phyloP scores from a whole-genome alignment of 2,888 invertebrate genomes.

The Drosophila basisetae region DNA sequence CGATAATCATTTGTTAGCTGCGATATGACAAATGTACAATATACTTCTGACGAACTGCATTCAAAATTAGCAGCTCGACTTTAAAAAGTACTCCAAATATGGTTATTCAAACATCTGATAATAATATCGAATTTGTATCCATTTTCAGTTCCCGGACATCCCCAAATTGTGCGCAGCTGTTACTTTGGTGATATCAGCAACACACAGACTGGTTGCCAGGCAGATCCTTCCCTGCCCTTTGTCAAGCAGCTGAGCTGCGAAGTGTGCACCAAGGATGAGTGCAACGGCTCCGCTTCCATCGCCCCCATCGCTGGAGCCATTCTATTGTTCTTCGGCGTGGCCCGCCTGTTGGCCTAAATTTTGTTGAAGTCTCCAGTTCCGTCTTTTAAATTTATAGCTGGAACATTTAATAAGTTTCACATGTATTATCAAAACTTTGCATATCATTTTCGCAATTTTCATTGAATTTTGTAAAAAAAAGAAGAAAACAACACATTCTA shows the following conservation, averaged over 20 bases:
- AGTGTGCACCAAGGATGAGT: slow-evolving; percentile 79
- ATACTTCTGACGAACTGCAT: slow-evolving; percentile 3
- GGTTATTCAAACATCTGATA: neutral
- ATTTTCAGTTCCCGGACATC: slow-evolving; percentile 62
- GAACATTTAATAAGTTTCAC: slow-evolving; percentile 5
- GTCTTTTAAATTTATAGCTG: neutral
- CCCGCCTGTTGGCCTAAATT: slow-evolving; percentile 77
- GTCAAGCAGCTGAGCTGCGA: slow-evolving; percentile 80
- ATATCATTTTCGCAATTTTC: neutral
- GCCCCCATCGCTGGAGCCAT: slow-evolving; percentile 77
- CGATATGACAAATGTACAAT: slow-evolving; percentile 1
- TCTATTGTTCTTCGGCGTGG: slow-evolving; percentile 76
- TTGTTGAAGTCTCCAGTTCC: neutral
- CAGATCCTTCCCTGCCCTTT: slow-evolving; percentile 76
- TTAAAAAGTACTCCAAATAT: neutral
- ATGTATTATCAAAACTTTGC: slow-evolving; percentile 7
- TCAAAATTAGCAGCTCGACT: slow-evolving; percentile 16
- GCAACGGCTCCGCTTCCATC: slow-evolving; percentile 77
- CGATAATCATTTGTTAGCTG: slow-evolving; percentile 37
- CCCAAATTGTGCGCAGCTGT: slow-evolving; percentile 71
- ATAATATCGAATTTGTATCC: neutral
- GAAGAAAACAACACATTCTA: neutral
- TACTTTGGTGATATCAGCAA: slow-evolving; percentile 81
- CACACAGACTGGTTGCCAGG: slow-evolving; percentile 75
- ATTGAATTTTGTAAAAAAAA: slow-evolving; percentile 3